These are phyloP conservation scores for Blennius ocellaris DNA, from an alignment of 2,113 vertebrate genomes.

Conservation along the genomic window DNA sequence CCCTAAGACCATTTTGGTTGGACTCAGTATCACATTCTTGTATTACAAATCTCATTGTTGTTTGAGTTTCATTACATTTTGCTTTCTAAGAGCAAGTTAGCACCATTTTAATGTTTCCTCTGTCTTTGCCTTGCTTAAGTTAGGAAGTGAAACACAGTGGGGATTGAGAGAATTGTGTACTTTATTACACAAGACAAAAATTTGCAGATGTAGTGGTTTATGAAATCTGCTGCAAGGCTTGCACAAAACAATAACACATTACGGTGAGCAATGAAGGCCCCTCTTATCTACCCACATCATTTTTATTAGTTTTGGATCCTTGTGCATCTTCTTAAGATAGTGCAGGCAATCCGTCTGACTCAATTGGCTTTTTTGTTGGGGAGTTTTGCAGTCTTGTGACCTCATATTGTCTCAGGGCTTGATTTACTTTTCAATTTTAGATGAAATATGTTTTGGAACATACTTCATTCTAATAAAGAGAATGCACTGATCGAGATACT, in stretches of 20 bases:
- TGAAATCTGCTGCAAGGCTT: not conserved
- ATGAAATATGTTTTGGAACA: not conserved
- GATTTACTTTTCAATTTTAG: too few relatives aligned
- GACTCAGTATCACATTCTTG: slow-evolving; percentile 37
- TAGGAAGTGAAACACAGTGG: not conserved
- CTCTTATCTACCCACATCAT: not conserved
- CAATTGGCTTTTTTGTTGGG: too few relatives aligned
- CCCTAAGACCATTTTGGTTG: slow-evolving; percentile 40
- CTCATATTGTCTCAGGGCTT: too few relatives aligned
- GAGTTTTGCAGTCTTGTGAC: too few relatives aligned
- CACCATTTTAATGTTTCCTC: slow-evolving; percentile 23
- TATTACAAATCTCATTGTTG: slow-evolving; percentile 55
- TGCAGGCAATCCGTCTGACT: too few relatives aligned
- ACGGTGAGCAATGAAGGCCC: not conserved
- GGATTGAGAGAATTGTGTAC: not conserved
- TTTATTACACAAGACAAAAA: not conserved
- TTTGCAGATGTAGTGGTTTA: not conserved
- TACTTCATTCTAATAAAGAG: not conserved
- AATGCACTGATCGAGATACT: not conserved
- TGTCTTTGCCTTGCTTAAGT: not conserved
- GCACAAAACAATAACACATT: too few relatives aligned
- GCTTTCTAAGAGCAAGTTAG: slow-evolving; percentile 34
- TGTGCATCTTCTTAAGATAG: too few relatives aligned
- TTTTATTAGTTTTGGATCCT: too few relatives aligned
- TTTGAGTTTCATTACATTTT: slow-evolving; percentile 43